Conservation (phyloP, 2,797 vertebrate genomes). For the Bradypus variegatus region DNA sequence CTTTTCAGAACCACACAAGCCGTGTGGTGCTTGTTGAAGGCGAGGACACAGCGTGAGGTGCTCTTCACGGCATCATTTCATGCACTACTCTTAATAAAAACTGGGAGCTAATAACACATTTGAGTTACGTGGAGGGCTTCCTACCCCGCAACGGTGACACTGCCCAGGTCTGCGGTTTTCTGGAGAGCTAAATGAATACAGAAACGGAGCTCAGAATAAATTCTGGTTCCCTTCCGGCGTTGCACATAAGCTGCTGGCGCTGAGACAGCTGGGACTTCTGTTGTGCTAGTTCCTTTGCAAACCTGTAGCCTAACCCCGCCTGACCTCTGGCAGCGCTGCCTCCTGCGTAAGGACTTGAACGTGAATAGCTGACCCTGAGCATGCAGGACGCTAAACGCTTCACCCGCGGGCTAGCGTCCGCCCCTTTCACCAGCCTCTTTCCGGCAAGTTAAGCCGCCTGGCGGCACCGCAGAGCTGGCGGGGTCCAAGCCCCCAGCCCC, state of each 20-base stretch:
- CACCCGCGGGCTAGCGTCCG: neutral
- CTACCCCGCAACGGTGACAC: neutral
- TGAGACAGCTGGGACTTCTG: neutral
- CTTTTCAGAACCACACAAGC: neutral
- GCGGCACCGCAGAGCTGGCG: neutral
- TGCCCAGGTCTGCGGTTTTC: neutral
- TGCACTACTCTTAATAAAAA: constrained; percentile 36
- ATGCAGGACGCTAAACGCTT: neutral
- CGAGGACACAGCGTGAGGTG: neutral
- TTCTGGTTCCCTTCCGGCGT: neutral
- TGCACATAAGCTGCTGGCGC: neutral
- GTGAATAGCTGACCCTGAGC: neutral
- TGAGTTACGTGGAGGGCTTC: constrained; percentile 6
- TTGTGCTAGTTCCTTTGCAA: neutral
- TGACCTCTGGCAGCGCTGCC: neutral
- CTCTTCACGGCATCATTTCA: neutral
- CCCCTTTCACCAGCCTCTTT: neutral
- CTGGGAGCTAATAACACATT: neutral
- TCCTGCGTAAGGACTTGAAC: neutral
- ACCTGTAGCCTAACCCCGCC: neutral
- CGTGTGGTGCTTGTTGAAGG: neutral
- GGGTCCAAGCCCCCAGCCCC: too few relatives aligned
- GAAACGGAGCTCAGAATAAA: neutral
- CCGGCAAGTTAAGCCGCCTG: neutral
- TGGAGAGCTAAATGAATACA: neutral